Conservation (phyloP, 1,140 invertebrate species). For the Nomia melanderi region DNA sequence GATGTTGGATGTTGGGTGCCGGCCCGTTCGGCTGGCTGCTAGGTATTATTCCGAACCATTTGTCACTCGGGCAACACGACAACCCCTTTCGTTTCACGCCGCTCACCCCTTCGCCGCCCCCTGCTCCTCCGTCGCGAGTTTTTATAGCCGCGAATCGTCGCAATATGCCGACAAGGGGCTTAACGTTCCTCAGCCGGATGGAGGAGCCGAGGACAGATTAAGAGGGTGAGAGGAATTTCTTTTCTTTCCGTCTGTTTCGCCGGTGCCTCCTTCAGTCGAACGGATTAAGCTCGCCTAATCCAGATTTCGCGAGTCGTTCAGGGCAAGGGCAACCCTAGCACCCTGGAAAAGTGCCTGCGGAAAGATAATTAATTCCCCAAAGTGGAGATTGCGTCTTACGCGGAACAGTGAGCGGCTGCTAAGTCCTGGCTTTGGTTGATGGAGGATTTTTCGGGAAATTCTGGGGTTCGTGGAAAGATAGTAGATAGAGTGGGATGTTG, state of each 20-base stretch:
- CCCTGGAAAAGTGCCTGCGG: neutral
- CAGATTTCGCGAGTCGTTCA: constrained; percentile 36
- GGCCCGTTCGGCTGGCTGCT: constrained; percentile 73
- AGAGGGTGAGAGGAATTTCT: constrained; percentile 75
- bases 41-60: constrained; percentile 82
- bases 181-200: constrained; percentile 65
- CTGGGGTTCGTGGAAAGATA: neutral
- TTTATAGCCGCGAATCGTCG: constrained; percentile 80
- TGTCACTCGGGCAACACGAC: constrained; percentile 76
- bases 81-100: constrained; percentile 77
- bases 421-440: neutral
- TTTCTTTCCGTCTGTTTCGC: constrained; percentile 17
- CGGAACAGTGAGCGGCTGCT: neutral
- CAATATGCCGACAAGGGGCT: constrained; percentile 81
- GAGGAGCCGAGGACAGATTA: constrained; percentile 74
- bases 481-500: neutral
- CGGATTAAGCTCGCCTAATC: constrained; percentile 69
- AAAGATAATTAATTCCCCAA: constrained; percentile 35
- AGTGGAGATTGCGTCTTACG: neutral
- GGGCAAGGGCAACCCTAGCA: neutral
- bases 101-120: constrained; percentile 49
- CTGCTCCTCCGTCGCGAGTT: constrained; percentile 62
- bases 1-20: constrained; percentile 72
- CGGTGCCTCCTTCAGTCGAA: constrained; percentile 48
- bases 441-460: neutral